A percentile compares a stretch with the other conserved stretches of the same genome.
phyloP scores from a whole-genome alignment of 1,140 invertebrate species.

The Saccostrea echinata region DNA sequence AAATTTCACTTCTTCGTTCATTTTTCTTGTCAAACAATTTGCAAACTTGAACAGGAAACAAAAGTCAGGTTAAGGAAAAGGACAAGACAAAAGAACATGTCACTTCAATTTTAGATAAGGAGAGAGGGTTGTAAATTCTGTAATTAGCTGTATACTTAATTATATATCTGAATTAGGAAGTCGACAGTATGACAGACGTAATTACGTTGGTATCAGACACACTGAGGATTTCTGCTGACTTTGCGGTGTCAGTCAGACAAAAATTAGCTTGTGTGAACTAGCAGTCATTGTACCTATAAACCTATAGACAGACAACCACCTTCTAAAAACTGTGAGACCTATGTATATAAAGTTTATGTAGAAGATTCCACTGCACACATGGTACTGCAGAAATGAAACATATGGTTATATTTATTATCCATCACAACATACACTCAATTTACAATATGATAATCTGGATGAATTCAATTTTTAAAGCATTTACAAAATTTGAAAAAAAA shows the following conservation, averaged over 20 bases:
- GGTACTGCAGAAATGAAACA: no score
- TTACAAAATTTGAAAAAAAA: neutral
- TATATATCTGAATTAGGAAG: neutral
- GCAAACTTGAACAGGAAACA: neutral
- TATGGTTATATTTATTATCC: no score
- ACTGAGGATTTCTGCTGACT: neutral
- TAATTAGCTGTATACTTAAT: neutral
- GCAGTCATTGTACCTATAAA: no score
- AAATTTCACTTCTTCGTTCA: neutral
- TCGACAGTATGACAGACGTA: neutral
- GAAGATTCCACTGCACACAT: no score
- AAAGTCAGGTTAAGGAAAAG: neutral
- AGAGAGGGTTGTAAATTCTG: neutral
- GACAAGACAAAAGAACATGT: neutral
- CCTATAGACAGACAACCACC: no score
- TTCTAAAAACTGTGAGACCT: no score
- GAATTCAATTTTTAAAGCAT: no score
- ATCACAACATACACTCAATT: no score
- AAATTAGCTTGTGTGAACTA: neutral
- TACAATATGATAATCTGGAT: no score
- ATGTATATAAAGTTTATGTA: no score
- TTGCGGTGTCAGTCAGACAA: neutral
- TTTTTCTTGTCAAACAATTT: neutral
- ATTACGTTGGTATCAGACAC: conserved; percentile 20
- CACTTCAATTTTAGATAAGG: neutral